Evolutionary conservation across 2,888 invertebrate species (phyloP).

Genomic region (Aromia moschata): DNA sequence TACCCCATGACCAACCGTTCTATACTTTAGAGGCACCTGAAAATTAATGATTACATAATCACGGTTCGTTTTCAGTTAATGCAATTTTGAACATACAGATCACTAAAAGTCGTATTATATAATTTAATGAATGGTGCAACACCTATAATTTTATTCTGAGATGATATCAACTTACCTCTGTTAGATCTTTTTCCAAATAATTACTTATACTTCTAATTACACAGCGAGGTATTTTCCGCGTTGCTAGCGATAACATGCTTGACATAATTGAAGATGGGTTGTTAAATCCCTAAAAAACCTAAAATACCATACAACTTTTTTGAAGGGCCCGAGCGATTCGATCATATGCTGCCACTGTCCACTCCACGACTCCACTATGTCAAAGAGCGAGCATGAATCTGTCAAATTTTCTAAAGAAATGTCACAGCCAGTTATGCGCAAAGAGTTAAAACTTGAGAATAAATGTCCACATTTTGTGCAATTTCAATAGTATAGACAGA

Average conservation of each 20-base stretch:
- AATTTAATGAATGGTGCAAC: constrained; percentile 15
- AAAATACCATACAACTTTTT: constrained; percentile 1
- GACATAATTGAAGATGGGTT: constrained; percentile 43
- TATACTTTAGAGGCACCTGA: constrained; percentile 30
- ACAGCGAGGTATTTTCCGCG: constrained; percentile 63
- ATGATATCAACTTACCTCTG: constrained; percentile 52
- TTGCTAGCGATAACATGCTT: constrained; percentile 62
- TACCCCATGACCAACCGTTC: constrained; percentile 36
- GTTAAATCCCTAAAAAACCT: constrained; percentile 6
- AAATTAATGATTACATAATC: constrained; percentile 38
- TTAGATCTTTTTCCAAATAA: constrained; percentile 52
- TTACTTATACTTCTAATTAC: constrained; percentile 54
- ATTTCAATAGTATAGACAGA: no score
- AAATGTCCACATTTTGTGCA: no score
- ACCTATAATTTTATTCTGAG: constrained; percentile 16
- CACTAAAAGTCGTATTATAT: constrained; percentile 12
- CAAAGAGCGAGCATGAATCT: constrained; percentile 9
- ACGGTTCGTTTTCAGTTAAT: neutral
- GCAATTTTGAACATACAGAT: no score
- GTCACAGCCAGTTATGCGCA: no score
- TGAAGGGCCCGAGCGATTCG: constrained; percentile 20
- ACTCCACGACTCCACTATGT: no score
- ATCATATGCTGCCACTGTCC: constrained; percentile 41
- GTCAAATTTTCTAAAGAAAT: no score
- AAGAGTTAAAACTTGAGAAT: no score